These are phyloP conservation scores for Hestina assimilis DNA, from an alignment of 1,140 invertebrate genomes.

Conservation along the genomic window DNA sequence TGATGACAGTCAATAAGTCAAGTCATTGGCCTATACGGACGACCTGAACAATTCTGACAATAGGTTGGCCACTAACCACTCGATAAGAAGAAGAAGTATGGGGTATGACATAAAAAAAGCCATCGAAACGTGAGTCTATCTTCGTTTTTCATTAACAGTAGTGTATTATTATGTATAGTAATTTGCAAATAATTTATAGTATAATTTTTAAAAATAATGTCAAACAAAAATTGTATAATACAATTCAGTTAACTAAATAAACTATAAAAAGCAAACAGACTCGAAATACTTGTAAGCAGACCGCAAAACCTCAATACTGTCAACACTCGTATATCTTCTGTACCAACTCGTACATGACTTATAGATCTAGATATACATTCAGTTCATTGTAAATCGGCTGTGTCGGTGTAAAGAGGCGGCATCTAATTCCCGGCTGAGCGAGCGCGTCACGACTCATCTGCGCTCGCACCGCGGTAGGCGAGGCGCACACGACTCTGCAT, in stretches of 20 bases:
- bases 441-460: conserved; percentile 48
- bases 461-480: conserved; percentile 33
- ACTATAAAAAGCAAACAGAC: not conserved
- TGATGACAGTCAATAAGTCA: too few species aligned
- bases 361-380: conserved; percentile 14
- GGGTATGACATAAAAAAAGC: too few species aligned
- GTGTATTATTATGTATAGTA: too few species aligned
- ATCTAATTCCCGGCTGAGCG: conserved; percentile 49
- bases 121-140: too few species aligned
- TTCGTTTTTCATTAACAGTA: too few species aligned
- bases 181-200: too few species aligned
- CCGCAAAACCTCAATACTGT: not conserved
- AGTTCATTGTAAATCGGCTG: conserved; percentile 22
- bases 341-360: conserved; percentile 1
- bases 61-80: too few species aligned
- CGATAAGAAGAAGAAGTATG: too few species aligned
- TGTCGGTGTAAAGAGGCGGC: conserved; percentile 31
- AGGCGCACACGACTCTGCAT: conserved; percentile 54
- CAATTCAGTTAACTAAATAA: not conserved
- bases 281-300: not conserved
- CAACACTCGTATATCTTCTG: not conserved
- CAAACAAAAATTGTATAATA: not conserved
- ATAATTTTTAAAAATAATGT: too few species aligned
- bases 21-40: too few species aligned
- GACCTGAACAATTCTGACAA: too few species aligned